Evolutionary conservation across 2,113 vertebrate species (phyloP), one percentile per base, ranked within the genome.

Genomic region (Rhinichthys klamathensis): DNA sequence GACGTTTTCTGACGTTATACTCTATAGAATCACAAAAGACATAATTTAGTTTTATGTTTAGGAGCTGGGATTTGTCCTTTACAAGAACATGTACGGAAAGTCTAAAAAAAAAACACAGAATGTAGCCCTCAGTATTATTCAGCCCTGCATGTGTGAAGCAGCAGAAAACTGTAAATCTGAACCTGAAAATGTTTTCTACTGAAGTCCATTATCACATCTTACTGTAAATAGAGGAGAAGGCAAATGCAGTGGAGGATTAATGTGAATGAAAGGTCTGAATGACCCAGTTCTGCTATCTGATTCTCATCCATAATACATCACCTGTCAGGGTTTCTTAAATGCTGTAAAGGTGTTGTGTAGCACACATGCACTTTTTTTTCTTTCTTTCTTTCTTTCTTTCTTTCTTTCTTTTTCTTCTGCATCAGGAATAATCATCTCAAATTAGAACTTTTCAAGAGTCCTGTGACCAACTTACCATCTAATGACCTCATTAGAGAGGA

Each of bases 181-280:
- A 32, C 41, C 27, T 49, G 61, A 51, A 69, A 81, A 81, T 67
- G 16, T 30, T 2, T 69, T 18, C 32, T 61, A 81, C 44, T 16
- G 27, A 54, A 49, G 46, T 35, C 80, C 27, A 69, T 82, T 69
- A 69, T 30, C 61, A 82, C 44, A 4, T 69, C 44, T 69, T 5
- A 46, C 27, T 11, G 12, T 27, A 81, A 67, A 67, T 51, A 12
- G 61, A 30, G 13, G 60, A 30, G 44, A 82, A 32, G 27, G 4
- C 5, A 82, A 69, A 27, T 69, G 44, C 25, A 81, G 61, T 51
- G 27, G 18, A 82, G 44, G 44, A 69, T 82, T 82, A 23, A 32
- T 35, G 27, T 77, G 74, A 69, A 65, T 35, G 44, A 82, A 30
- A 54, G 63, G 80, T 82, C 46, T 82, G 63, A 82, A 32, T 82